Conservation (phyloP, 2,888 invertebrate species). For the Trichogramma evanescens region DNA sequence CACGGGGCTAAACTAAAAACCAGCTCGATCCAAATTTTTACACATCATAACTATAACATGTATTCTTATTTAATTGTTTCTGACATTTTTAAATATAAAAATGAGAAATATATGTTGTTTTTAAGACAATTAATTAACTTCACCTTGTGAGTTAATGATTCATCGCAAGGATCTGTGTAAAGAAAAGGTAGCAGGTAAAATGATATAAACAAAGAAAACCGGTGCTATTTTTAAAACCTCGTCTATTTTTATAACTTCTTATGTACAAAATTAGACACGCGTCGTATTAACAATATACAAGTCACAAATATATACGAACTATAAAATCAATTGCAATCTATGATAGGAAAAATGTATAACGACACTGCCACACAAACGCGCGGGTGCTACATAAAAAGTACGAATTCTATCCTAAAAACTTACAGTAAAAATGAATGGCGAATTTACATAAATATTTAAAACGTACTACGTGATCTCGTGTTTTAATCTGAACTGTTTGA, state of each 20-base stretch:
- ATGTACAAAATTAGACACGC: background rate
- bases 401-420: background rate
- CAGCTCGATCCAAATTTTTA: too few relatives aligned
- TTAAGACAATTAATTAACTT: too few relatives aligned
- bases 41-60: too few relatives aligned
- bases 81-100: too few relatives aligned
- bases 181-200: too few relatives aligned
- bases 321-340: background rate
- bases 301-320: background rate
- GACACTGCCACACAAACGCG: background rate
- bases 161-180: too few relatives aligned
- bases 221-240: too few relatives aligned
- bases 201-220: too few relatives aligned
- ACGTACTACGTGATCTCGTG: background rate
- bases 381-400: background rate
- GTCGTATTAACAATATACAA: background rate
- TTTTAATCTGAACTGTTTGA: conserved; percentile 15
- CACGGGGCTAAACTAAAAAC: too few relatives aligned
- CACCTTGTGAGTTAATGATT: too few relatives aligned
- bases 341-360: background rate
- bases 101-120: too few relatives aligned
- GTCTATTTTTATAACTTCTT: background rate
- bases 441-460: background rate
- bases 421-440: background rate
- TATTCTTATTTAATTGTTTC: too few relatives aligned